phyloP scores from a whole-genome alignment of 2,888 invertebrate species.

The Netelia fuscicornis region DNA sequence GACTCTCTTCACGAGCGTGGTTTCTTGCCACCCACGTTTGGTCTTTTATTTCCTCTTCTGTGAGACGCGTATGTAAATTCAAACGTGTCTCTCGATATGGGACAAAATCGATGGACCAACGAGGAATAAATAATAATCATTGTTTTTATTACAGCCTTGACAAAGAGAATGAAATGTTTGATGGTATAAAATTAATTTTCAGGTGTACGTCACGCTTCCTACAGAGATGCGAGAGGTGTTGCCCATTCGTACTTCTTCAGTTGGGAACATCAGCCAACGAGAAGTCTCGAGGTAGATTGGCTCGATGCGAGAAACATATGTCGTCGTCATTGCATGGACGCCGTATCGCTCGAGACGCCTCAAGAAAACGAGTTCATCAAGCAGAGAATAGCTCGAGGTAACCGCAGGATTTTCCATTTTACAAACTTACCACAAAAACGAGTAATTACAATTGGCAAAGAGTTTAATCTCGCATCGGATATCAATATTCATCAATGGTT shows the following conservation, averaged over 20 bases:
- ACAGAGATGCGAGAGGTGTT: constrained; percentile 94
- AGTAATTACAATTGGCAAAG: neutral
- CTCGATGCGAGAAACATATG: constrained; percentile 96
- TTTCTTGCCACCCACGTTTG: constrained; percentile 31
- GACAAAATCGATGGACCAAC: too few relatives aligned
- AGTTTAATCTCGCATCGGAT: too few relatives aligned
- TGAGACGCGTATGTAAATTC: too few relatives aligned
- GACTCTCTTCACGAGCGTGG: constrained; percentile 17
- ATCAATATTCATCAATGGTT: too few relatives aligned
- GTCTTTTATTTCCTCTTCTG: constrained; percentile 17
- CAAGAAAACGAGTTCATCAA: constrained; percentile 96
- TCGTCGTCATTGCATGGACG: constrained; percentile 97
- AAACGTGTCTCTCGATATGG: too few relatives aligned
- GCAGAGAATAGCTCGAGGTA: constrained; percentile 93
- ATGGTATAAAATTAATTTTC: constrained; percentile 69
- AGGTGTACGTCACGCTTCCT: constrained; percentile 95
- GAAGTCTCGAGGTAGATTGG: constrained; percentile 95
- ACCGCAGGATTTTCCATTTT: constrained; percentile 73
- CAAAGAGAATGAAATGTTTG: neutral
- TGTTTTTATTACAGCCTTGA: too few relatives aligned
- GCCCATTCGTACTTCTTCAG: constrained; percentile 97
- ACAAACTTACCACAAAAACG: neutral
- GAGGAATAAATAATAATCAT: too few relatives aligned
- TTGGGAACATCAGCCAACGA: constrained; percentile 94
- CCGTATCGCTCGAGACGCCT: constrained; percentile 95